phyloP scores from a whole-genome alignment of 2,888 invertebrate species.

The Synanthedon formicaeformis region DNA sequence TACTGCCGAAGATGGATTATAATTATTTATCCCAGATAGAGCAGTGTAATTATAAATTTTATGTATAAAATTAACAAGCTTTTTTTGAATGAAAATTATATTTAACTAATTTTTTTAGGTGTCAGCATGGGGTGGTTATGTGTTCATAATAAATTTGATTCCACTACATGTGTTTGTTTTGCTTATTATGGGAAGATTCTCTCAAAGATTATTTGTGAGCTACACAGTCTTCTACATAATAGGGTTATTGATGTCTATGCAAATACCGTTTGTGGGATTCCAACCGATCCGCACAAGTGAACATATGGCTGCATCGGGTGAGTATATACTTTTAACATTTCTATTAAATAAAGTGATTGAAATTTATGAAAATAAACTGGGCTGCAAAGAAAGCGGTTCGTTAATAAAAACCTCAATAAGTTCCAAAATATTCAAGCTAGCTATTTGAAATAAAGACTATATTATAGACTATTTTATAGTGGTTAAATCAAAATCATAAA shows the following conservation, averaged over 20 bases:
- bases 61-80: not conserved
- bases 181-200: conserved; percentile 95
- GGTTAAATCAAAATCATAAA: too few relatives aligned
- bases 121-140: conserved; percentile 99
- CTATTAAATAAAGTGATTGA: too few relatives aligned
- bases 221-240: conserved; percentile 98
- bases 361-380: not conserved
- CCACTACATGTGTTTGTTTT: conserved; percentile 97
- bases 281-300: conserved; percentile 99
- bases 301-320: conserved; percentile 98
- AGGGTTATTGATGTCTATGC: conserved; percentile 96
- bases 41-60: not conserved
- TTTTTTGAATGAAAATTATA: not conserved
- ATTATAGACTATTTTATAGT: too few relatives aligned
- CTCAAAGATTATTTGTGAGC: conserved; percentile 91
- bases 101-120: conserved; percentile 69
- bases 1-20: too few relatives aligned
- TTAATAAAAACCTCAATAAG: too few relatives aligned
- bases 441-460: too few relatives aligned
- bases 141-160: conserved; percentile 99
- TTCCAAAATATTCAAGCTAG: too few relatives aligned
- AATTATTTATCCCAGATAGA: too few relatives aligned
- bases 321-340: conserved; percentile 6
- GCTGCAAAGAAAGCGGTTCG: too few relatives aligned
- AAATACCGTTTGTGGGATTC: conserved; percentile 95